Percentiles rank a stretch among this genome's conserved stretches.
Conservation (phyloP, 2,113 vertebrate species). For the Rhinoderma darwinii region DNA sequence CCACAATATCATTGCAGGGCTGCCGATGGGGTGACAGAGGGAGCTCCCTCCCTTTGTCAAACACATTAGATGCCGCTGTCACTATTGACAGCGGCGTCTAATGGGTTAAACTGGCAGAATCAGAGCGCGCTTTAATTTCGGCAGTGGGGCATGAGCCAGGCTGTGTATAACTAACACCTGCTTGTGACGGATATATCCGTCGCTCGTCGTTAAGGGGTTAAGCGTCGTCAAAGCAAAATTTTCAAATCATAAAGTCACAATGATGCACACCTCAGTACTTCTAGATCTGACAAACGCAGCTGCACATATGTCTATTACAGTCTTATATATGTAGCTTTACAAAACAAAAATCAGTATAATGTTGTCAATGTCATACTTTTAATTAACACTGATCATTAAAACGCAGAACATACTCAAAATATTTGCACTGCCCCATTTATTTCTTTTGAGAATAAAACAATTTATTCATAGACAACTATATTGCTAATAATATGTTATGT, state of each 20-base stretch:
- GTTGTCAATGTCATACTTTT: background rate
- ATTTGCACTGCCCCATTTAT: conserved; percentile 40
- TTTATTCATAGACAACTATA: conserved; percentile 60
- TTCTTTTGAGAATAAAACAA: conserved; percentile 60
- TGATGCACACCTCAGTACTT: background rate
- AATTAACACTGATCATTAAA: conserved; percentile 31
- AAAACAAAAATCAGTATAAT: conserved; percentile 43
- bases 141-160: too few species aligned
- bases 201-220: too few species aligned
- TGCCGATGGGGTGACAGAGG: too few species aligned
- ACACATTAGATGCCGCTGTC: too few species aligned
- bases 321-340: background rate
- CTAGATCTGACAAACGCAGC: too few species aligned
- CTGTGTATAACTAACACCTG: too few species aligned
- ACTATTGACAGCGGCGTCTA: too few species aligned
- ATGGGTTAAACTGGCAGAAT: too few species aligned
- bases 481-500: conserved; percentile 64
- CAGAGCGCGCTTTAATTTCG: too few species aligned
- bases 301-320: background rate
- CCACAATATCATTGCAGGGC: too few species aligned
- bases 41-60: too few species aligned
- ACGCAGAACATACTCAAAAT: conserved; percentile 43
- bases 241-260: background rate
- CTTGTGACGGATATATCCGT: too few species aligned
- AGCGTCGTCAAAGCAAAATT: background rate